Evolutionary conservation across 2,888 invertebrate species (phyloP).

Genomic region (Andricus quercusramuli): DNA sequence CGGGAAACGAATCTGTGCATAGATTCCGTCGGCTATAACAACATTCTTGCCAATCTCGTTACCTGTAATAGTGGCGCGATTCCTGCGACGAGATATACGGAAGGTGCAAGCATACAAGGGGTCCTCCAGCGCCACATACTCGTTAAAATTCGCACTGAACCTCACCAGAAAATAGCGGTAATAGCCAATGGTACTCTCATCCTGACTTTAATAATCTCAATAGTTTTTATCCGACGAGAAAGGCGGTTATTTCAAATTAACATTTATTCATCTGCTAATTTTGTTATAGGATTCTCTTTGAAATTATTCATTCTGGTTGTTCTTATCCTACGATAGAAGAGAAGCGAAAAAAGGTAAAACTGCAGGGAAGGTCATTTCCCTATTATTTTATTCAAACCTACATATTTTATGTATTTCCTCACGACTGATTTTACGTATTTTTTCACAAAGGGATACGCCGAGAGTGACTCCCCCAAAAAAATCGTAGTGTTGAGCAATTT

Average conservation of each 20-base stretch:
- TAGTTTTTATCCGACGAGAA: not conserved
- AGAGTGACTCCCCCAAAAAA: no score
- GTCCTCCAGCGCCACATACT: slow-evolving; percentile 28
- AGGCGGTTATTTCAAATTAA: not conserved
- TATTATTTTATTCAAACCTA: no score
- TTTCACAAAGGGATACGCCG: no score
- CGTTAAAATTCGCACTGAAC: slow-evolving; percentile 41
- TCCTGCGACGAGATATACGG: slow-evolving; percentile 43
- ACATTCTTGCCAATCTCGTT: slow-evolving; percentile 58
- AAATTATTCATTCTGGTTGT: not conserved
- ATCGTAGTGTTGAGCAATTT: no score
- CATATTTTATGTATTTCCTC: no score
- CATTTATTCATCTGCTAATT: not conserved
- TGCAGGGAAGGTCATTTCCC: no score
- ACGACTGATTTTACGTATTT: no score
- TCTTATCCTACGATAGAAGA: no score
- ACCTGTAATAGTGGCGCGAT: slow-evolving; percentile 55
- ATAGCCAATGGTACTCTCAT: not conserved
- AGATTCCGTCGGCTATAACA: slow-evolving; percentile 50
- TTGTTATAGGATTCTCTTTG: not conserved
- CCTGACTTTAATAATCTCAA: not conserved
- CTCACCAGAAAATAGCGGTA: not conserved
- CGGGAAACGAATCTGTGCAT: slow-evolving; percentile 54
- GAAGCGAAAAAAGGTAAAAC: no score
- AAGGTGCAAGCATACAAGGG: slow-evolving; percentile 27